Conservation (phyloP, 2,888 invertebrate genomes). For the Phania funesta region DNA sequence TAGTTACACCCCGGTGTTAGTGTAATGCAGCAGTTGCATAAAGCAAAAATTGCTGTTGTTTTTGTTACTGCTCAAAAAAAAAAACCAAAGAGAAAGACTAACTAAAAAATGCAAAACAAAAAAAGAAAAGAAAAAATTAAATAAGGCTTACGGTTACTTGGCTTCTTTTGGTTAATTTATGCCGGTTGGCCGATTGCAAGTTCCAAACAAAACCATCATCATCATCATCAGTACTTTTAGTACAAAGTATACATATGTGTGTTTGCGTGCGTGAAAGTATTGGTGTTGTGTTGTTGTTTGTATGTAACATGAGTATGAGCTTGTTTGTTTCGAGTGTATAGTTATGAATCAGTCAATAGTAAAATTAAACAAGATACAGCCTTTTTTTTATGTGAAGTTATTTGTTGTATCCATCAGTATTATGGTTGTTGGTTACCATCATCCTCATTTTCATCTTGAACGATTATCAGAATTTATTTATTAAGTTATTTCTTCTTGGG, state of each 20-base stretch:
- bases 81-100: slow-evolving; percentile 54
- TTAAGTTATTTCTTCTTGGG: background rate
- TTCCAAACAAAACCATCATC: slow-evolving; percentile 30
- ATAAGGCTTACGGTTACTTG: slow-evolving; percentile 67
- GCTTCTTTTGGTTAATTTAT: slow-evolving; percentile 67
- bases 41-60: slow-evolving; percentile 53
- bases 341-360: slow-evolving; percentile 59
- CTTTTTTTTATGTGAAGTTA: too few species aligned
- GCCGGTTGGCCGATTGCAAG: slow-evolving; percentile 55
- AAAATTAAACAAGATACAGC: slow-evolving; percentile 37
- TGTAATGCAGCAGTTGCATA: slow-evolving; percentile 57
- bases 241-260: slow-evolving; percentile 21
- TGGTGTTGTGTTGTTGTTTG: slow-evolving; percentile 7
- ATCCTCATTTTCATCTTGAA: slow-evolving; percentile 41
- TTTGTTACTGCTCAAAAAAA: background rate
- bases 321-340: background rate
- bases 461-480: slow-evolving; percentile 31
- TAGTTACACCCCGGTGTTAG: slow-evolving; percentile 38
- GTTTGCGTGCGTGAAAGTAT: background rate
- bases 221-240: slow-evolving; percentile 39
- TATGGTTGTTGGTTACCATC: background rate
- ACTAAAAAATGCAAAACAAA: slow-evolving; percentile 17
- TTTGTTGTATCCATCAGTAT: background rate
- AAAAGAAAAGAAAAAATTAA: slow-evolving; percentile 23
- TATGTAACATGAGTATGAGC: background rate